Evolutionary conservation across 2,797 vertebrate genomes (phyloP).

Genomic region (Amblyopsis hoosieri): DNA sequence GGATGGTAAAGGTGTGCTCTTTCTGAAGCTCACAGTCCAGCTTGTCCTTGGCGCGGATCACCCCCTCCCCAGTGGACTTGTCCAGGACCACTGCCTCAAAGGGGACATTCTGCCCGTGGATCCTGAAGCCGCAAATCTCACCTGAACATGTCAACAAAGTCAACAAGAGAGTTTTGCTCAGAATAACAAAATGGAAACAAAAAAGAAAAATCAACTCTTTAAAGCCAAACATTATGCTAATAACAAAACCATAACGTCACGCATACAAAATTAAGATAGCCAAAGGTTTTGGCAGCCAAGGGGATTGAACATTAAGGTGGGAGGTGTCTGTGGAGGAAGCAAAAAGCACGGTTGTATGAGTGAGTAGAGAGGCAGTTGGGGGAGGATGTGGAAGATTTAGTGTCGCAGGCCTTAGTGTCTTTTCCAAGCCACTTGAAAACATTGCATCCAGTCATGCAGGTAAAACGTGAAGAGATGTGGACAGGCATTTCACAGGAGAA

Average conservation of each 20-base stretch:
- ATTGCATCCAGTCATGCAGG: constrained; percentile 99
- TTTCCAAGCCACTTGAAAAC: constrained; percentile 93
- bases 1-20: constrained; percentile 95
- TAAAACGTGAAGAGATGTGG: constrained; percentile 86
- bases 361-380: constrained; percentile 69
- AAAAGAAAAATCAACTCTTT: constrained; percentile 11
- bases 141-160: constrained; percentile 81
- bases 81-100: constrained; percentile 98
- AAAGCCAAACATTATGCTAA: constrained; percentile 42
- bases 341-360: constrained; percentile 84
- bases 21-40: constrained; percentile 98
- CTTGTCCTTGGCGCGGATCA: constrained; percentile 91
- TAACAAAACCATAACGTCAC: constrained; percentile 56
- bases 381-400: constrained; percentile 71
- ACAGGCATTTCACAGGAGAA: constrained; percentile 99
- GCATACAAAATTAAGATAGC: constrained; percentile 75
- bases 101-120: constrained; percentile 94
- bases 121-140: constrained; percentile 98
- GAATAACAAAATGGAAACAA: constrained; percentile 19
- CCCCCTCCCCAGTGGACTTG: constrained; percentile 94
- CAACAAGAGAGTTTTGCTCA: constrained; percentile 52
- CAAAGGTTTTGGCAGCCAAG: constrained; percentile 86
- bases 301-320: constrained; percentile 82
- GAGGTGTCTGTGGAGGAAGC: constrained; percentile 88
- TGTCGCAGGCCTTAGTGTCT: constrained; percentile 83